Evolutionary conservation across 2,113 vertebrate species (phyloP), one percentile per base, ranked within the genome.

Genomic region (Melospiza melodia): DNA sequence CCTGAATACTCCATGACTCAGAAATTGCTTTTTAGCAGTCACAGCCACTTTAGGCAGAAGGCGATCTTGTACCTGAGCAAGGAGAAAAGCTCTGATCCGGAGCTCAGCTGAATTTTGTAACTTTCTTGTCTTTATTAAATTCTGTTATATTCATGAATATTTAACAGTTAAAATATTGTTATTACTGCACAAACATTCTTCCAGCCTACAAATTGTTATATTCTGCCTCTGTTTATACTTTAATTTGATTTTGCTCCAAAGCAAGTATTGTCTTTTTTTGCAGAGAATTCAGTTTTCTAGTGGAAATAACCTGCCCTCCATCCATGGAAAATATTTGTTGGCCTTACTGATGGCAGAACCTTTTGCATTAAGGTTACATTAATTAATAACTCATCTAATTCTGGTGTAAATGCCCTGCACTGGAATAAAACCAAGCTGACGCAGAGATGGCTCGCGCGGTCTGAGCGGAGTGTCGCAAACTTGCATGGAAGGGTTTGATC

Each of bases 241-340:
- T 37, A 90, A 83, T 88, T 80, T 86, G 46, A 86, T 88, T 95
- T 94, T 92, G 19, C 57, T 83, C 57, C 72, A 48, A 74, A 87
- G 59, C 23, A 90, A 59, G 13, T 59, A 55, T 63, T 78, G 78
- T 57, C 57, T 85, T 7, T 77, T 77, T 94, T 86, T 77, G 49
- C 68, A 86, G 75, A 88, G 19, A 80, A 89, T 74, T 85, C 57
- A 37, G 20, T 81, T 90, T 86, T 71, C 82, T 76, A n/a, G 43
- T 12, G 24, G 28, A 76, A 84, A 23, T 27, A 81, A 82, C 35
- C 10, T 74, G 33, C 67, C 58, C 24, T 72, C 46, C 33, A 58
- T 46, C 73, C 57, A 6, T 21, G 66, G 27, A 83, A 90, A 92
- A 55, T 22, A 77, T 31, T 62, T 67, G 13, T 63, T 62, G 8